Base-by-base conservation (phyloP, 2,888 invertebrate species). In the Volucella inanis region DNA sequence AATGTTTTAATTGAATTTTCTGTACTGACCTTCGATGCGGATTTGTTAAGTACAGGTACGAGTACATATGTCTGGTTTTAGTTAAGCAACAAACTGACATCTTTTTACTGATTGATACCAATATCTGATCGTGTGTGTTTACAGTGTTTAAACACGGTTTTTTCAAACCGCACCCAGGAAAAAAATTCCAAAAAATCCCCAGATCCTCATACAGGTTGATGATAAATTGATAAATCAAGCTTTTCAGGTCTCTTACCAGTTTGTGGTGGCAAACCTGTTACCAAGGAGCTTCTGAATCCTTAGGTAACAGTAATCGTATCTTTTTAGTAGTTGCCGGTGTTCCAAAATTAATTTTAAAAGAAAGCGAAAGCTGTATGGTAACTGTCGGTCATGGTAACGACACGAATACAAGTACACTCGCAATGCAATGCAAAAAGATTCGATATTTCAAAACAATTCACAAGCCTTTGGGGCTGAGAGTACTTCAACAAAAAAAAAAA, bases 21-120 rank as follows among this genome's bases (percentile, higher is more conserved):
- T 59, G 72, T 81, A 77, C 76, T 85, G 85, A 85, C 85, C 81
- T 81, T 85, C 84, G 31, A 31, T 84, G 62, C 47, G 78, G 49
- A 41, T 39, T 18, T 14, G 3, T 41, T n/a, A 65, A n/a, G 41
- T 22, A 39, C 41, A 12, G 0, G 15, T 62, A 31, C 12, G 39
- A 22, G 43, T 59, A 41, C 54, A 41, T 52, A 22, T 39, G 57
- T 49, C 43, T 49, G 39, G 14, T 57, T 52, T 15, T 61, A 18
- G 74, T 75, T 79, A 45, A 52, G 59, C 52, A 65, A 79, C 47
- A 43, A 50, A 68, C 74, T 68, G 72, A 83, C 59, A 54, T 62
- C 38, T 54, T 38, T 18, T 14, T 4, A 22, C 52, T 70, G 79
- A 75, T 78, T 83, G 78, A 83, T 74, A 55, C 22, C 11, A n/a